phyloP scores from a whole-genome alignment of 2,113 vertebrate species.

The Tetrax tetrax region DNA sequence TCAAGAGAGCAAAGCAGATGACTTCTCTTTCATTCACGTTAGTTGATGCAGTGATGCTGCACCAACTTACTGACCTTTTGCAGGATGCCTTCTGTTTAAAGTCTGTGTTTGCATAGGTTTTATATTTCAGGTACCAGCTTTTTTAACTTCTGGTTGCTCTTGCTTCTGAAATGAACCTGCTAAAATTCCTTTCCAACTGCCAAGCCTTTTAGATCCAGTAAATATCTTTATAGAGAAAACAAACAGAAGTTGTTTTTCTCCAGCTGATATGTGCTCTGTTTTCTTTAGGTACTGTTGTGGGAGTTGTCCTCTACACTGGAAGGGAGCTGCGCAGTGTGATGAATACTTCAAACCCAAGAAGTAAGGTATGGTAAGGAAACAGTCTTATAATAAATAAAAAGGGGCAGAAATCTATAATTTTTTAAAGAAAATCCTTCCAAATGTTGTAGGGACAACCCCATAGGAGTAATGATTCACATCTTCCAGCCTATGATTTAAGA shows the following conservation, averaged over 20 bases:
- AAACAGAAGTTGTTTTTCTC: background rate
- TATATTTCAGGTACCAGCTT: background rate
- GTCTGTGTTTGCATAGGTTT: background rate
- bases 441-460: background rate
- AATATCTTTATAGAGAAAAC: background rate
- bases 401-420: background rate
- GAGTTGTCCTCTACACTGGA: slow-evolving; percentile 97
- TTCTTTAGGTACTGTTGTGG: slow-evolving; percentile 89
- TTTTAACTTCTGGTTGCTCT: background rate
- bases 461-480: background rate
- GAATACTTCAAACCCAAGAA: slow-evolving; percentile 95
- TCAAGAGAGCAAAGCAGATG: background rate
- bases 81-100: background rate
- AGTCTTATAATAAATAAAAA: background rate
- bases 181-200: background rate
- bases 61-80: background rate
- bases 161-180: background rate
- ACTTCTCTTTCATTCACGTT: background rate
- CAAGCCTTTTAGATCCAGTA: background rate
- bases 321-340: slow-evolving; percentile 95
- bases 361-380: slow-evolving; percentile 83
- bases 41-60: background rate
- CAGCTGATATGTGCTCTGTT: background rate
- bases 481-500: background rate
- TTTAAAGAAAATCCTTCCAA: background rate